Evolutionary conservation across 92 coral and sea anemone genomes (phyloP), one percentile per base, ranked within the genome.

Genomic region (Isaurus tuberculatus): DNA sequence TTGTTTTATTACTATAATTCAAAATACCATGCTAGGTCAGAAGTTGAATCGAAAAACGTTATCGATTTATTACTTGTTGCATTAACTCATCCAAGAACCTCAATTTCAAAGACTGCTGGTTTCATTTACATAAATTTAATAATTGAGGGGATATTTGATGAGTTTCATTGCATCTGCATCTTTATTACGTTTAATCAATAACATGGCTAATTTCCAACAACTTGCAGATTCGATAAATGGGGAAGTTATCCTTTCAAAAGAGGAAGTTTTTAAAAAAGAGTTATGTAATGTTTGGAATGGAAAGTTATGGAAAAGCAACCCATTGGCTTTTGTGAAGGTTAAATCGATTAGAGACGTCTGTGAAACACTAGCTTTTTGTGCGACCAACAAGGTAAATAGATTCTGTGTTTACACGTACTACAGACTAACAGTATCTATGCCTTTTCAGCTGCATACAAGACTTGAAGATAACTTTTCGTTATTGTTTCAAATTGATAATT

Each of bases 251-350:
- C 15, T 13, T 9, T 13, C 33, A 20, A 23, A 57, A 8, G 82
- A 77, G 30, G 33, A 19, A 1, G 70, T 26, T 20, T 77, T 77
- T 61, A 58, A 77, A 33, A 51, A 77, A 19, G 82, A 77, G 27
- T 36, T 77, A 25, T 31, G 30, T 22, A 77, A 58, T 57, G 82
- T 77, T 34, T 77, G 82, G 82, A 77, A 77, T 7, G 82, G 82
- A 77, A 77, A 34, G 28, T 70, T 77, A 13, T 77, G 69, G 53
- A 77, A 58, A 58, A 77, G 70, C 11, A 77, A 57, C 33, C 82
- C 82, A 14, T 4, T 34, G 53, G 55, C 19, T 58, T 77, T 77
- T 77, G 36, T 77, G 2, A 77, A 77, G 36, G 70, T 60, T 14
- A 60, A 65, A 77, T 32, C 46, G 19, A 23, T 3, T 19, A 34